Evolutionary conservation across 2,888 invertebrate species (phyloP).

Genomic region (Leptopilina myrica): DNA sequence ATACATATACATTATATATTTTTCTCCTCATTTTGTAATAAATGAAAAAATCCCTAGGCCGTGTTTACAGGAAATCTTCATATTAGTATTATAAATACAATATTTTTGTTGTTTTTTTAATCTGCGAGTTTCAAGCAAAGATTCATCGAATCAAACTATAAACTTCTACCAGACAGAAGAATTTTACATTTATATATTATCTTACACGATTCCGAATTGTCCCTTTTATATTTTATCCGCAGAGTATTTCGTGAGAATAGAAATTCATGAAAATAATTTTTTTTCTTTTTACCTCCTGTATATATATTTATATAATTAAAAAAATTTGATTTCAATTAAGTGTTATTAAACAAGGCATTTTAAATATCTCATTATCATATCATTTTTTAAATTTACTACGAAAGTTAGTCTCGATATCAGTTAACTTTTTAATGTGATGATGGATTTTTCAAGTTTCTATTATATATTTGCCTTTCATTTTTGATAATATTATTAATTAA

Average conservation of each 20-base stretch:
- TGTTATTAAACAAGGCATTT: conserved; percentile 67
- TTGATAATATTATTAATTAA: conserved; percentile 58
- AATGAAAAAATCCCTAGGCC: conserved; percentile 28
- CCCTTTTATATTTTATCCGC: conserved; percentile 45
- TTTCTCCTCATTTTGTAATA: conserved; percentile 9
- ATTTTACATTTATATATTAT: conserved; percentile 26
- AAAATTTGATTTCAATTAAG: conserved; percentile 60
- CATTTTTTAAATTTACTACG: conserved; percentile 62
- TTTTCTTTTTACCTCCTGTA: conserved; percentile 45
- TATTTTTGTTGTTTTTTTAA: not conserved
- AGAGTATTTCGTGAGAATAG: conserved; percentile 26
- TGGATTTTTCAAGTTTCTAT: conserved; percentile 60
- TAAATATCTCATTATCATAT: conserved; percentile 47
- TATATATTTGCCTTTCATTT: conserved; percentile 61
- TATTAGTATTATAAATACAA: conserved; percentile 25
- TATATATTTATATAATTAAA: conserved; percentile 57
- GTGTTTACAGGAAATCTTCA: conserved; percentile 20
- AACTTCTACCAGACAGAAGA: conserved; percentile 30
- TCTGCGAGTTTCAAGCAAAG: conserved; percentile 27
- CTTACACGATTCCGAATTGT: conserved; percentile 14
- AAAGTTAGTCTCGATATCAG: conserved; percentile 68
- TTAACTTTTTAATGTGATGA: conserved; percentile 63
- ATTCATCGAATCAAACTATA: conserved; percentile 31
- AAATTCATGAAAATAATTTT: conserved; percentile 45
- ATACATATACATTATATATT: not conserved